Percentiles rank a stretch among this genome's conserved stretches.
These are phyloP conservation scores for Tauraco hartlaubi DNA, from an alignment of 2,797 vertebrate genomes.

Conservation along the genomic window DNA sequence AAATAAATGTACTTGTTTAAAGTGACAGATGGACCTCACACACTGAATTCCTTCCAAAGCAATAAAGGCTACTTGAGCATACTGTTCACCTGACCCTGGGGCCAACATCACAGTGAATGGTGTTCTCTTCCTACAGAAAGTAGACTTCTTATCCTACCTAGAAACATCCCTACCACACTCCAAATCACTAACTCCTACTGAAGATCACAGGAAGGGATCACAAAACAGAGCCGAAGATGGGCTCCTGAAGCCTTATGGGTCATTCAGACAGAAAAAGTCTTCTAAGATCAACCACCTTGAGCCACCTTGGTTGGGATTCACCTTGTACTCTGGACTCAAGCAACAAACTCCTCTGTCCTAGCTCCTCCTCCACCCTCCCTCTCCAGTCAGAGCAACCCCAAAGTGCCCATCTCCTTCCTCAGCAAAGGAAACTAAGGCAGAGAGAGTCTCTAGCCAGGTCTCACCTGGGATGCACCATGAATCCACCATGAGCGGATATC, in stretches of 20 bases:
- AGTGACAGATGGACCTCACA: constrained; percentile 14
- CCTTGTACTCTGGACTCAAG: background rate
- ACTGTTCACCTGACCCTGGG: background rate
- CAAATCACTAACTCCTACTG: background rate
- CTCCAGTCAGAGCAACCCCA: background rate
- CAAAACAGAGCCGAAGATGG: background rate
- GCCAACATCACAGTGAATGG: background rate
- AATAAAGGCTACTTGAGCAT: background rate
- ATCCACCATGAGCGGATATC: background rate
- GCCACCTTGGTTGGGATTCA: background rate
- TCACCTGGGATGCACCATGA: background rate
- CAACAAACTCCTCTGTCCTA: background rate
- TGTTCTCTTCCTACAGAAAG: background rate
- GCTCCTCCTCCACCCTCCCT: background rate
- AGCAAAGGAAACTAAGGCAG: background rate
- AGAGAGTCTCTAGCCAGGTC: background rate
- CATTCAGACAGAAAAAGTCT: background rate
- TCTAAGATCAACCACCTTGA: background rate
- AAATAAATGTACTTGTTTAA: background rate
- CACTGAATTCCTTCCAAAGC: background rate
- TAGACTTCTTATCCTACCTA: background rate
- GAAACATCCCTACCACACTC: background rate
- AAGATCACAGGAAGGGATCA: background rate
- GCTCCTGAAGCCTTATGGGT: background rate
- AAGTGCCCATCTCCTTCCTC: background rate